These are phyloP conservation scores for Catocala nupta DNA, from an alignment of 2,888 invertebrate genomes.

Conservation along the genomic window DNA sequence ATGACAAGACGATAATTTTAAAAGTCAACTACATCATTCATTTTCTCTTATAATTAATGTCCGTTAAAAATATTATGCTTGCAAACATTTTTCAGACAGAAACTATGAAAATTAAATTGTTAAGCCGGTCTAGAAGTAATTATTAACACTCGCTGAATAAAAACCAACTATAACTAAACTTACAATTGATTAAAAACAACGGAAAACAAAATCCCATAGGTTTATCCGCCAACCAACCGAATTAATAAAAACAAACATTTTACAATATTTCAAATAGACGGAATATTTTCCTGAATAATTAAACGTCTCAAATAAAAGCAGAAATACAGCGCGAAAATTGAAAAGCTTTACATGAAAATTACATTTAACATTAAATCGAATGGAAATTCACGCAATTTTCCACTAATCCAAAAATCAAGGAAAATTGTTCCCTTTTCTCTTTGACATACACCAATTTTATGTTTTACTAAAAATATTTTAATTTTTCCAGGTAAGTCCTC, in stretches of 20 bases:
- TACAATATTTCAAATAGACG: slow-evolving; percentile 25
- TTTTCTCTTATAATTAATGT: no score
- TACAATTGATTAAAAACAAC: slow-evolving; percentile 5
- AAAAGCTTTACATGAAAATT: slow-evolving; percentile 44
- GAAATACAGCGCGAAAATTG: slow-evolving; percentile 40
- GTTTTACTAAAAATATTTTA: slow-evolving; percentile 21
- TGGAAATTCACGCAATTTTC: slow-evolving; percentile 16
- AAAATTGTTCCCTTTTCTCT: slow-evolving; percentile 24
- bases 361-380: slow-evolving; percentile 9
- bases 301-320: slow-evolving; percentile 36
- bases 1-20: no score
- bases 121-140: no score
- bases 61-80: no score
- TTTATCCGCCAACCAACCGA: background rate
- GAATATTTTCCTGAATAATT: slow-evolving; percentile 53
- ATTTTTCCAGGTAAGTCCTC: slow-evolving; percentile 46
- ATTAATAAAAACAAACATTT: slow-evolving; percentile 29
- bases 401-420: slow-evolving; percentile 11
- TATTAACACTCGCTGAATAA: no score
- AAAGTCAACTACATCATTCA: no score
- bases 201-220: slow-evolving; percentile 3
- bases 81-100: no score
- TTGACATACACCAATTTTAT: slow-evolving; percentile 20
- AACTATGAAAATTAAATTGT: no score
- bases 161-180: no score